Evolutionary conservation across 2,797 vertebrate genomes (phyloP), one percentile per base, ranked within the genome.

Genomic region (Potorous gilbertii): DNA sequence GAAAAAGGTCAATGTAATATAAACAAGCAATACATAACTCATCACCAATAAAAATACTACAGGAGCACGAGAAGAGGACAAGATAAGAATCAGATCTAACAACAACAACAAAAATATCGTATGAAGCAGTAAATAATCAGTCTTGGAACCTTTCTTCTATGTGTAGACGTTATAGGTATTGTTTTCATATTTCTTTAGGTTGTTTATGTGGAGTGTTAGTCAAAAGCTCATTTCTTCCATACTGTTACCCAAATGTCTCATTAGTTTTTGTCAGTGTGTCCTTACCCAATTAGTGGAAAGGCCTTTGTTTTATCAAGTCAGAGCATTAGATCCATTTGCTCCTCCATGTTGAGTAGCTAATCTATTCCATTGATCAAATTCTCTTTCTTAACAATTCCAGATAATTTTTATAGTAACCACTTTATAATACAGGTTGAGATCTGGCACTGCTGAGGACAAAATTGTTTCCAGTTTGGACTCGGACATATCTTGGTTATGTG

Each of bases 1-100:
- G 16, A 10, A 0, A n/a, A 12, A 59, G 0, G 10, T 34, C 31
- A 66, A 1, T 5, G 4, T 0, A 74, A 40, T 9, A 40, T 2
- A 40, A 21, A 40, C 1, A 74, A 24, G 24, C 2, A 81, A 74
- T 40, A 74, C 5, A 74, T 9, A 40, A 24, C 9, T 24, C 40
- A 81, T 4, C 21, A 81, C 21, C 18, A 81, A 81, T 24, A 46
- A 81, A 74, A 81, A 4, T 46, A 27, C 8, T 4, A 46, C 9
- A 46, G 8, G 1, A 8, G 21, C 9, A 81, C 0, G 9, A 46
- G 40, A 46, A 46, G 18, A 46, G 24, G n/a, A 81, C 6, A 46
- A 10, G 12, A 66, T 16, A 46, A 21, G 14, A 27, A 81, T 81
- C 74, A 24, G 18, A 27, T 81, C 46, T 46, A 46, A 11, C 9